Evolutionary conservation across 2,888 invertebrate species (phyloP), one percentile per base, ranked within the genome.

Genomic region (Pseudococcus longispinus): DNA sequence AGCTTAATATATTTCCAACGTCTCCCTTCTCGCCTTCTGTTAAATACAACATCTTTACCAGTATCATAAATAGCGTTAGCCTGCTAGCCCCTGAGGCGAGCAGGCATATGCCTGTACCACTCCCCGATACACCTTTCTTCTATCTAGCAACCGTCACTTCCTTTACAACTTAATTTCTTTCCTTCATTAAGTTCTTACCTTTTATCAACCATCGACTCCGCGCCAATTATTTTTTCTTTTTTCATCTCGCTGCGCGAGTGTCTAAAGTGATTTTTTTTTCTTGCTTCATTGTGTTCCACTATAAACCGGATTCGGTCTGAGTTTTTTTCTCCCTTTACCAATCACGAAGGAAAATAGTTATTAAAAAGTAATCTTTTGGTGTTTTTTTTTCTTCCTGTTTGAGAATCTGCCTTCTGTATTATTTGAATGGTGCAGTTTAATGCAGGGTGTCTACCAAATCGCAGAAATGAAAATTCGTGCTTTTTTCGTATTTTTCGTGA

Each of bases 131-230:
- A 15, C 20, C 23, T 51, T 51, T 51, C 26, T 51, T 80, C 20
- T 42, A 83, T 83, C 83, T 83, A 11, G 8, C 37, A 85, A 85
- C 70, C 85, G 85, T 85, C 85, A 85, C 85, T 85, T 85, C 85
- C 85, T 85, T 85, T 65, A 85, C 85, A 85, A 85, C 85, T 85
- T 85, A 85, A 85, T 85, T 74, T 85, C 85, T 85, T 70, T 85
- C 70, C 85, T 85, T 85, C 74, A 70, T 85, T 85, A 84, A 84
- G 84, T 84, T 85, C 70, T 85, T 85, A 70, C 70, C 70, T 74
- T 74, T 85, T 74, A 65, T 85, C 85, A 84, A 84, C 84, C 29
- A 84, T 84, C 85, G 23, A 44, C 85, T 74, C 46, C 74, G 85
- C 85, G 85, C 74, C 85, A 85, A 85, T 85, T 85, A 85, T 85